Percentiles rank a stretch among this genome's conserved stretches.
Evolutionary conservation across 2,113 vertebrate genomes (phyloP).

Genomic region (Melanotaenia duboulayi): DNA sequence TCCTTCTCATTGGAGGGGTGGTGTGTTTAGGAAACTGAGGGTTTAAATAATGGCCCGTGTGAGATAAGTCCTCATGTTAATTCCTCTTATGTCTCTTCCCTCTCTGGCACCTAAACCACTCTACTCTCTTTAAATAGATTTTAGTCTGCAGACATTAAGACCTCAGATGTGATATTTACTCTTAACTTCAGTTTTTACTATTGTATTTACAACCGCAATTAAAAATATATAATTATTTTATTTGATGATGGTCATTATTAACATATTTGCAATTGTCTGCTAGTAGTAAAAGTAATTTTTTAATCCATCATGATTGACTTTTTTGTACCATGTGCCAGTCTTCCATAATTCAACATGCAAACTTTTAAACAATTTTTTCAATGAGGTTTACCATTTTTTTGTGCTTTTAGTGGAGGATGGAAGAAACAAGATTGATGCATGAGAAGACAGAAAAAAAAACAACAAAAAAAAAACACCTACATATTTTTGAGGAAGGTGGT

Average conservation of each 20-base stretch:
- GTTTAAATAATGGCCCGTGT: conserved; percentile 88
- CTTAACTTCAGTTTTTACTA: conserved; percentile 39
- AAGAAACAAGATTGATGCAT: conserved; percentile 60
- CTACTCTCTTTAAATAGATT: conserved; percentile 83
- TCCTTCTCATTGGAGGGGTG: conserved; percentile 85
- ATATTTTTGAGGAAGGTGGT: conserved; percentile 43
- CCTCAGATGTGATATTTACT: conserved; percentile 53
- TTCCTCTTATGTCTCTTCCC: conserved; percentile 89
- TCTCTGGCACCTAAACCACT: conserved; percentile 82
- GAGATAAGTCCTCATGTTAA: conserved; percentile 93
- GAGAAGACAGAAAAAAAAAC: conserved; percentile 29
- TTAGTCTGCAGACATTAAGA: conserved; percentile 53
- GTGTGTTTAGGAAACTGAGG: conserved; percentile 87
- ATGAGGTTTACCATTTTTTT: conserved; percentile 59
- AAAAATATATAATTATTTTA: conserved; percentile 1
- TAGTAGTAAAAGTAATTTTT: conserved; percentile 57
- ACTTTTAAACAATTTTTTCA: conserved; percentile 54
- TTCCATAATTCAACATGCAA: conserved; percentile 55
- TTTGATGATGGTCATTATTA: conserved; percentile 35
- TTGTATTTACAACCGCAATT: conserved; percentile 43
- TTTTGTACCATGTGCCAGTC: conserved; percentile 30
- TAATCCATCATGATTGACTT: conserved; percentile 40
- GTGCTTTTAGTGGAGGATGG: conserved; percentile 44
- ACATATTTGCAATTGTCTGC: conserved; percentile 49
- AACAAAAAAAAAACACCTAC: conserved; percentile 46